Base-by-base conservation (phyloP, 1,140 invertebrate species). In the Cecropterus lyciades region DNA sequence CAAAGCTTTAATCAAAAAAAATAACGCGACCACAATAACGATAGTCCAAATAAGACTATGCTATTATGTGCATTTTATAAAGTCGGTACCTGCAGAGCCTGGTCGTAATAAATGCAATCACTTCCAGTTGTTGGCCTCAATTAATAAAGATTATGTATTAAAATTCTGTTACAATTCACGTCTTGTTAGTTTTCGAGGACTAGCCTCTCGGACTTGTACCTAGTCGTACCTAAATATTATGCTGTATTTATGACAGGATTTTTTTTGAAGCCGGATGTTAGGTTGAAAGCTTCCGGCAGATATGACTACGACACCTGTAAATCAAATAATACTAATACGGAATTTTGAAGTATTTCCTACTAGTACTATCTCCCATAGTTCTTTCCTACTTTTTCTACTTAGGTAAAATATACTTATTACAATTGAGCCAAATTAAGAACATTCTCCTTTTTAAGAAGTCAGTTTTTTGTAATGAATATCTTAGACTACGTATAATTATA, bases 111-210 rank as follows among this genome's bases (percentile, higher is more conserved):
- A 84, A 85, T 85, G 77, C 80, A 79, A 67, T 70, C 72, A 84
- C 75, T 77, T 77, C 78, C 70, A 82, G 74, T 82, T 67, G 84
- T 74, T 85, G 85, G 73, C 85, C 85, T 88, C 82, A 86, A 88
- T 88, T 82, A 84, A 84, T 83, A 85, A 81, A 85, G 74, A 87
- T 84, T 83, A 76, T 80, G 75, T 84, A 82, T 86, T 88, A 82
- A 82, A 85, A 81, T 84, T 81, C 75, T 73, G 57, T 67, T 75
- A 70, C 69, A 75, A 63, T 75, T 79, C 65, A 73, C 60, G 64
- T 68, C 67, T 67, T 59, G 49, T 67, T 68, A 59, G 56, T 67
- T 71, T 74, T 69, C 45, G 69, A 72, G 67, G 62, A 77, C 67
- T 69, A 51, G 53, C 16, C 16, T 55, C 20, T 53, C 20, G 11